These are phyloP conservation scores for Gallirallus australis DNA, from an alignment of 2,797 vertebrate genomes.

Conservation along the genomic window DNA sequence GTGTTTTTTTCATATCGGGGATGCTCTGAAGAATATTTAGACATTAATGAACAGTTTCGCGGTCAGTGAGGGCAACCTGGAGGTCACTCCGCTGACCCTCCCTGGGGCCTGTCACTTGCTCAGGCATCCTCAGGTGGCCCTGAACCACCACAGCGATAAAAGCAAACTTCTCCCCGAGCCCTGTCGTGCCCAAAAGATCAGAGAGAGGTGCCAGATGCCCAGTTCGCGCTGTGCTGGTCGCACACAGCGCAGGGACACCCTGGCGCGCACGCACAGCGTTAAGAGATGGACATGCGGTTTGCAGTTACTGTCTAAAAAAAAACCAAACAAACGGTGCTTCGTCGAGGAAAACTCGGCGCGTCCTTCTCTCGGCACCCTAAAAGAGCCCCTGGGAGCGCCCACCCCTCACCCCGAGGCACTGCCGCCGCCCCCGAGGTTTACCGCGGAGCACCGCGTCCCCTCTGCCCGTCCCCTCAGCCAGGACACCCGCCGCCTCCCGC, in stretches of 20 bases:
- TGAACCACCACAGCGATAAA: accelerated
- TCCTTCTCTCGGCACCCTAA: neutral
- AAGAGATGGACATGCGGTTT: accelerated
- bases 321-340: no score
- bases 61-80: accelerated
- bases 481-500: neutral
- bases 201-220: neutral
- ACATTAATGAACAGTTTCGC: neutral
- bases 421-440: neutral
- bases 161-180: accelerated
- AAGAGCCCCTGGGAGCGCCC: neutral
- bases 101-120: neutral
- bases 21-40: neutral
- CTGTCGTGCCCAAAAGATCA: accelerated
- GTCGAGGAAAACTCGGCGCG: neutral
- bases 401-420: no score
- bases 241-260: neutral
- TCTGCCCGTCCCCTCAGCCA: neutral
- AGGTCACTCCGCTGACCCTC: neutral
- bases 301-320: neutral
- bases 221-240: accelerated
- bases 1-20: neutral
- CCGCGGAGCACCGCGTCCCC: no score
- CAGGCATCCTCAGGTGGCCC: neutral
- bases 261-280: accelerated